Conservation (phyloP, 2,888 invertebrate species). For the Acrobasis suavella region DNA sequence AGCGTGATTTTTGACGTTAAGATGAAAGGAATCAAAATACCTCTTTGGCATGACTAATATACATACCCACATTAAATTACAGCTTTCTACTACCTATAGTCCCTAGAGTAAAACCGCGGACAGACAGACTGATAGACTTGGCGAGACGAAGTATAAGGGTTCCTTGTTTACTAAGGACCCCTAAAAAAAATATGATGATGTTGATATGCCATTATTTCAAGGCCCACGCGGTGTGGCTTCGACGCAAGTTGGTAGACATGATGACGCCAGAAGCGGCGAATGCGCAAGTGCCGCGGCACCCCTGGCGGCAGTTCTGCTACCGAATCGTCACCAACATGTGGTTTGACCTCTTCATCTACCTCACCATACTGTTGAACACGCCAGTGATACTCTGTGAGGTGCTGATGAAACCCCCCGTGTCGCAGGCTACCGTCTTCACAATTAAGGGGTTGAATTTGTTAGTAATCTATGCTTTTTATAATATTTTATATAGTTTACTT, state of each 20-base stretch:
- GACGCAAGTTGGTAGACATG: constrained; percentile 66
- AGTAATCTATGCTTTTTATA: constrained; percentile 35
- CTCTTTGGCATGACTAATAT: no score
- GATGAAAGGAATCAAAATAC: no score
- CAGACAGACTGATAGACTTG: no score
- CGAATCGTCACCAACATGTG: constrained; percentile 58
- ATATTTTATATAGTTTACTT: no score
- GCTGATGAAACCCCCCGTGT: constrained; percentile 45
- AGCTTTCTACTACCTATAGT: no score
- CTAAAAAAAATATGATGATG: no score
- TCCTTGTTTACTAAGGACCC: no score
- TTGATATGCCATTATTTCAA: constrained; percentile 31
- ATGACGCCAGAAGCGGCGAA: constrained; percentile 58
- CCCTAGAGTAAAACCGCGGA: no score
- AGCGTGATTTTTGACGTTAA: no score
- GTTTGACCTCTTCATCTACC: constrained; percentile 73
- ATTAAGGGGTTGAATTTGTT: constrained; percentile 69
- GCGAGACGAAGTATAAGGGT: no score
- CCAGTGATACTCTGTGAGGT: constrained; percentile 72
- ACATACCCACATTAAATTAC: no score
- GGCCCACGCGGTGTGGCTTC: constrained; percentile 69
- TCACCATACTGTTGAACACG: constrained; percentile 68
- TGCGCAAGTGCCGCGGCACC: constrained; percentile 56
- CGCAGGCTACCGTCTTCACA: constrained; percentile 35
- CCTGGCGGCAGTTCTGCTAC: constrained; percentile 63